Evolutionary conservation across 2,888 invertebrate genomes (phyloP), one percentile per base, ranked within the genome.

Genomic region (Caenorhabditis drosophilae): DNA sequence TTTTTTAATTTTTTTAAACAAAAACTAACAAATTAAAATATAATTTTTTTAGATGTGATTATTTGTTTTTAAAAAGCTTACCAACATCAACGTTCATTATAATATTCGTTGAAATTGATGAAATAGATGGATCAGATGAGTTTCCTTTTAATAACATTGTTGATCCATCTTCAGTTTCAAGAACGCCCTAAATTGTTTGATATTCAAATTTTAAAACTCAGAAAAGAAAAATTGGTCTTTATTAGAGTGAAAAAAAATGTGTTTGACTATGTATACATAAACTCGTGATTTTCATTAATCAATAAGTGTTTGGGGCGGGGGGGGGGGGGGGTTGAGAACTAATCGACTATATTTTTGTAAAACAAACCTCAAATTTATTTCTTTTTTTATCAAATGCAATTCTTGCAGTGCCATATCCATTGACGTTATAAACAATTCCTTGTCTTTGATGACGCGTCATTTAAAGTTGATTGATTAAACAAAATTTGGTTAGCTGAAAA

Each of bases 381-480:
- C 66, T 50, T 11, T 53, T 38, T 42, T 59, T 49, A 36, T 60
- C 56, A 35, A 66, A 66, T 16, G 60, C 55, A 26, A 66, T 47
- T 4, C 66, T 42, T 23, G 66, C 66, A 18, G 60, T 66, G 42
- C 66, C 66, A 26, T 52, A 47, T 40, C 60, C 66, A 7, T 53
- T 50, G 18, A 66, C 45, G 31, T 66, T 56, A 44, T 60, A 66
- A 15, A 66, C 60, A 25, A 66, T 66, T 53, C 66, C 66, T 46
- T 60, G 56, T 9, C 66, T 59, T n/a, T 60, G 55, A 56, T 58
- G 59, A 11, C 58, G 55, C 2, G 60, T 52, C 66, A 66, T 66
- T 34, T 23, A n/a, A n/a, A n/a, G n/a, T n/a, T n/a, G n/a, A n/a
- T n/a, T n/a, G n/a, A n/a, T n/a, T n/a, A n/a, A n/a, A n/a, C n/a